Percentiles rank a stretch among this genome's conserved stretches.
These are phyloP conservation scores for Diprion similis DNA, from an alignment of 1,140 invertebrate genomes.

Conservation along the genomic window DNA sequence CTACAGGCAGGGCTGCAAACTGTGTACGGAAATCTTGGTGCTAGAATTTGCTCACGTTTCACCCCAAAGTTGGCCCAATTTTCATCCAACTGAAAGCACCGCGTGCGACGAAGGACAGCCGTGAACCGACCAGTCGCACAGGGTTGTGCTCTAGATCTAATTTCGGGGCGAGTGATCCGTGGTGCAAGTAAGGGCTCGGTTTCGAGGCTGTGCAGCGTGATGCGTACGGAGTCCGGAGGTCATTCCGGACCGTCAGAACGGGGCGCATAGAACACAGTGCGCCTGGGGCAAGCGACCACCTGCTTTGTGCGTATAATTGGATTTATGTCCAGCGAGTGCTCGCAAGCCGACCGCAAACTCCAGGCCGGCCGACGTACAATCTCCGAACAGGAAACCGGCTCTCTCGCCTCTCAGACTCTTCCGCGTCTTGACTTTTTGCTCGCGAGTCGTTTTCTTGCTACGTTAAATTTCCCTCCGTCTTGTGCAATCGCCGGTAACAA, in stretches of 20 bases:
- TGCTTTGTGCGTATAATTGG: constrained; percentile 51
- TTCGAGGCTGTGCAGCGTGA: too few species aligned
- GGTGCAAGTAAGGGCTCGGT: too few species aligned
- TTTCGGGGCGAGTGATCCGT: too few species aligned
- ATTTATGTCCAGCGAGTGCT: constrained; percentile 42
- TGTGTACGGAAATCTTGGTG: too few species aligned
- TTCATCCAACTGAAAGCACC: too few species aligned
- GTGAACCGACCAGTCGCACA: too few species aligned
- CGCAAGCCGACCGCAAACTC: background rate
- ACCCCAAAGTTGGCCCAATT: too few species aligned
- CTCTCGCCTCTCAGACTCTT: background rate
- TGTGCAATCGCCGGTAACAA: background rate
- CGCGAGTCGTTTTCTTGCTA: too few species aligned
- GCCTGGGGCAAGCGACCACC: constrained; percentile 17
- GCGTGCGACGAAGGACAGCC: too few species aligned
- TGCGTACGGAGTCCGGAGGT: background rate
- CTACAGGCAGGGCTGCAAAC: too few species aligned
- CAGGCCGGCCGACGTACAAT: background rate
- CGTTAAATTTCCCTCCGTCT: background rate
- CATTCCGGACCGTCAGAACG: background rate
- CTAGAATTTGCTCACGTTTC: too few species aligned
- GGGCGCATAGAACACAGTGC: background rate
- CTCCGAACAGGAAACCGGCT: background rate
- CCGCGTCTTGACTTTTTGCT: background rate
- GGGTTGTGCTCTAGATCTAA: too few species aligned